A percentile compares a stretch with the other conserved stretches of the same genome.
phyloP scores from a whole-genome alignment of 2,113 vertebrate genomes.

The Mormyrus lacerda region DNA sequence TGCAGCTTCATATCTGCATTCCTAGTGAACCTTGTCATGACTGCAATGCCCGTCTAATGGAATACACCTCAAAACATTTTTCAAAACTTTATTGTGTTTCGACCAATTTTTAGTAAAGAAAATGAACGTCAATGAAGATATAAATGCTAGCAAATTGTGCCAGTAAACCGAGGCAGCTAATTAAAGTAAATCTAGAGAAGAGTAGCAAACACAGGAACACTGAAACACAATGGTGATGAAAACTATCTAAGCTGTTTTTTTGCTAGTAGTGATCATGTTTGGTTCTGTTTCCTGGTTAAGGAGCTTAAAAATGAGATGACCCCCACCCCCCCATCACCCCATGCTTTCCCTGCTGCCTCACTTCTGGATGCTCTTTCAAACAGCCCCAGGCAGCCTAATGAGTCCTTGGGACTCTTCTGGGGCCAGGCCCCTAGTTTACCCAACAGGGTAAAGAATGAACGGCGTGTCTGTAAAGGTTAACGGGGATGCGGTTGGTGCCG shows the following conservation, averaged over 20 bases:
- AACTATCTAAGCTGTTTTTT: neutral
- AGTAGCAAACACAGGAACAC: neutral
- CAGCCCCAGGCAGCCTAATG: constrained; percentile 69
- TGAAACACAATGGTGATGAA: neutral
- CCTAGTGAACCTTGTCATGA: neutral
- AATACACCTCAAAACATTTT: neutral
- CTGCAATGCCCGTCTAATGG: neutral
- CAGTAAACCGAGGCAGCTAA: neutral
- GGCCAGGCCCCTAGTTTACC: constrained; percentile 50
- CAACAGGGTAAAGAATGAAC: neutral
- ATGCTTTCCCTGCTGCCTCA: constrained; percentile 50
- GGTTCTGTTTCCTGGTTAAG: neutral
- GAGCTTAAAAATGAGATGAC: constrained; percentile 1
- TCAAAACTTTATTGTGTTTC: neutral
- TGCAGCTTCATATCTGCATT: neutral
- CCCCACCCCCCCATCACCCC: constrained; percentile 57
- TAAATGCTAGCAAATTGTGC: neutral
- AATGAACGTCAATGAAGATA: neutral
- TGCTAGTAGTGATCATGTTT: neutral
- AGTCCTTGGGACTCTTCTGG: constrained; percentile 50
- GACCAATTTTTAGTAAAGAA: neutral
- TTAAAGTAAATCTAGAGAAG: neutral
- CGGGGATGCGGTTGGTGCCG: neutral
- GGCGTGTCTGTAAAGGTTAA: neutral
- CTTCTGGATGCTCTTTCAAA: constrained; percentile 65